A percentile compares a stretch with the other conserved stretches of the same genome.
phyloP scores from a whole-genome alignment of 1,140 invertebrate species.

The Orchesella cincta region DNA sequence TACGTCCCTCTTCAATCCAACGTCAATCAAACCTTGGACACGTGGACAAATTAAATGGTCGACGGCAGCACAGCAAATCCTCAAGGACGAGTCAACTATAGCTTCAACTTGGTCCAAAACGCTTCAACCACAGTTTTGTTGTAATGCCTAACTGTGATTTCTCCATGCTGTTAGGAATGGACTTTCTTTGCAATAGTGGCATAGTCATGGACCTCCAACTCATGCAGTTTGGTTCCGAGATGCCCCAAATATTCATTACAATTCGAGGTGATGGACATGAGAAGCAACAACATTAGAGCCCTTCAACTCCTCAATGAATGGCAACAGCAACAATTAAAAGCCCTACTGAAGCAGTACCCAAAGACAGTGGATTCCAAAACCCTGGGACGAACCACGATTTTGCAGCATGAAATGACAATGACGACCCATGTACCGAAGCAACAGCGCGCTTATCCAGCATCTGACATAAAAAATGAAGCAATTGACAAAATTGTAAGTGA shows the following conservation, averaged over 20 bases:
- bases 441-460: not conserved
- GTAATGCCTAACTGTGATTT: not conserved
- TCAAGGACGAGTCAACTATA: not conserved
- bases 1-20: not conserved
- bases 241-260: not conserved
- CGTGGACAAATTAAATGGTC: not conserved
- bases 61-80: not conserved
- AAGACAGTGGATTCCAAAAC: not conserved
- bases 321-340: not conserved
- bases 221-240: not conserved
- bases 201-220: not conserved
- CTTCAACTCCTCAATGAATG: not conserved
- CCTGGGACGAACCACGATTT: not conserved
- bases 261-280: not conserved
- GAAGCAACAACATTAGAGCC: not conserved
- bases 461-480: not conserved
- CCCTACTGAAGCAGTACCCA: not conserved
- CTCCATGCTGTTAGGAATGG: not conserved
- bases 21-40: not conserved
- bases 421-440: not conserved
- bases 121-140: not conserved
- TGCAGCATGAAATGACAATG: not conserved
- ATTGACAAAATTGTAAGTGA: conserved; percentile 5
- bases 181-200: not conserved
- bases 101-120: not conserved